Conservation (phyloP, 1,140 invertebrate species). For the Caerostris darwini region DNA sequence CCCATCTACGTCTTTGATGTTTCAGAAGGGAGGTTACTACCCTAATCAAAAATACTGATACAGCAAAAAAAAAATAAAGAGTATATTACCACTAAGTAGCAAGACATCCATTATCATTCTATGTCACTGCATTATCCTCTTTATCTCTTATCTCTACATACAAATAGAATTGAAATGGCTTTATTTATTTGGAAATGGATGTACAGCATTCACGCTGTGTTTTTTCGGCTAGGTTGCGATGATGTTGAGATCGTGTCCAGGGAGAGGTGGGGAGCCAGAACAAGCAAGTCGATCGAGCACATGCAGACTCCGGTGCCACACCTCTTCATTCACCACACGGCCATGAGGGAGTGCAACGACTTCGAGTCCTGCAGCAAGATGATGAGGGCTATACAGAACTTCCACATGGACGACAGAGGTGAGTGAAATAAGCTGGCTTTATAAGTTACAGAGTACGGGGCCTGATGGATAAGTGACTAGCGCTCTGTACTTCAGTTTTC, state of each 20-base stretch:
- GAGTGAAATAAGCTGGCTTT: not conserved
- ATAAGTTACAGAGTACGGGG: no score
- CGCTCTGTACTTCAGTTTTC: no score
- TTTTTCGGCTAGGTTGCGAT: not conserved
- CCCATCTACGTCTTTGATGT: no score
- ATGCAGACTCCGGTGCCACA: slow-evolving; percentile 63
- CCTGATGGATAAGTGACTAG: no score
- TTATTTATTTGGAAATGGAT: not conserved
- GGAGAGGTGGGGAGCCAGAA: slow-evolving; percentile 63
- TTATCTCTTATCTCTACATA: no score
- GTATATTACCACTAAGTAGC: no score
- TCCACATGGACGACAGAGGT: slow-evolving; percentile 72
- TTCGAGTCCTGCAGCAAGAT: slow-evolving; percentile 24
- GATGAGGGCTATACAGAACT: slow-evolving; percentile 67
- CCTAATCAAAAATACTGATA: no score
- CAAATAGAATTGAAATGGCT: no score
- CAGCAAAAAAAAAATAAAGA: no score
- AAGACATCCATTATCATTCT: no score
- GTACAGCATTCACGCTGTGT: not conserved
- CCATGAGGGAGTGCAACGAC: slow-evolving; percentile 32
- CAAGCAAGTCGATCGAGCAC: not conserved
- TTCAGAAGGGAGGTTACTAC: no score
- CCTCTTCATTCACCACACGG: slow-evolving; percentile 71
- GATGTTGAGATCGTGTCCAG: slow-evolving; percentile 66
- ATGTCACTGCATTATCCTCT: no score